Evolutionary conservation across 2,113 vertebrate genomes (phyloP).

Genomic region (Pavo muticus): DNA sequence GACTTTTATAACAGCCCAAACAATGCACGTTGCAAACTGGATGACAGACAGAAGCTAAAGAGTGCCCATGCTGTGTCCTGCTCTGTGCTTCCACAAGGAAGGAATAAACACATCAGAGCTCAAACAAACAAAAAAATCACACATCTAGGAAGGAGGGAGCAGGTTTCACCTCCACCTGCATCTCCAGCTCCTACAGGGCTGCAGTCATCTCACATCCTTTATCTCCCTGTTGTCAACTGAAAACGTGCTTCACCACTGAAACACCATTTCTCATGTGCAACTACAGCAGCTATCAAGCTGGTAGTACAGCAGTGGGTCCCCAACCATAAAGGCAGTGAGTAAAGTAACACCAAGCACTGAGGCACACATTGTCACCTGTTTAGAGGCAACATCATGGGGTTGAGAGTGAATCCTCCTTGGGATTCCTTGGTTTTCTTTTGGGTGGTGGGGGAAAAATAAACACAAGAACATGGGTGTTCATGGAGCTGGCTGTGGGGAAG

Average conservation of each 20-base stretch:
- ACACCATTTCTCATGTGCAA: not conserved
- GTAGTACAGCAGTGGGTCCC: not conserved
- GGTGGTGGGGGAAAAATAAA: not conserved
- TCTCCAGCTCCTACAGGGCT: not conserved
- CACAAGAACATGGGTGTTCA: not conserved
- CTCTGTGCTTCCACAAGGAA: not conserved
- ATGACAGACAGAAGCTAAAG: not conserved
- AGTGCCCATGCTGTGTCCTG: not conserved
- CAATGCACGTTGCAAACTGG: not conserved
- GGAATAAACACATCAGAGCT: not conserved
- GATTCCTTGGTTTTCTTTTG: not conserved
- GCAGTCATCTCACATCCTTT: not conserved
- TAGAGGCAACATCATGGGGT: not conserved
- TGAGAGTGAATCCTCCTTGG: not conserved
- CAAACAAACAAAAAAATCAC: not conserved
- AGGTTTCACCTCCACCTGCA: too few relatives aligned
- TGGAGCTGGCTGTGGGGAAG: not conserved
- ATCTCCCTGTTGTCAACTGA: not conserved
- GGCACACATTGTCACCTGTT: not conserved
- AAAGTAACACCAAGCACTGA: not conserved
- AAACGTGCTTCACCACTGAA: not conserved
- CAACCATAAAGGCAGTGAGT: not conserved
- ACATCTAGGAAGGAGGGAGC: not conserved
- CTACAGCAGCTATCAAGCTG: not conserved
- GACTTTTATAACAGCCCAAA: constrained; percentile 32